phyloP scores from a whole-genome alignment of 2,113 vertebrate species.

The Halcyon senegalensis region DNA sequence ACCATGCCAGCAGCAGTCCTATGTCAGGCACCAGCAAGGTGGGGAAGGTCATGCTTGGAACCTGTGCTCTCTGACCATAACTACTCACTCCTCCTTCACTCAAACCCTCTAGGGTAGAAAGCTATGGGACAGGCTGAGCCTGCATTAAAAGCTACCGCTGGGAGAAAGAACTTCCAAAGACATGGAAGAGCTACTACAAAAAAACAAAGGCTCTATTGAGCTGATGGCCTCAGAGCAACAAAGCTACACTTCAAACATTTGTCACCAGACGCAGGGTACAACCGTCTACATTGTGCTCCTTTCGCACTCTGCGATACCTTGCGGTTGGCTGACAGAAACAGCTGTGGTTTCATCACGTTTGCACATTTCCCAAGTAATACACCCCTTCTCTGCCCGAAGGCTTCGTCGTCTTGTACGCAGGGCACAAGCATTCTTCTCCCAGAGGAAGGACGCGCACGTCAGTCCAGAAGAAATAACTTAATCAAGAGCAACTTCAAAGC shows the following conservation, averaged over 20 bases:
- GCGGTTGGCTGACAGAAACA: background rate
- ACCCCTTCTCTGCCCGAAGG: background rate
- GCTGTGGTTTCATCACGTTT: background rate
- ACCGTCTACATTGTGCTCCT: background rate
- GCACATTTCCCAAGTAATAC: background rate
- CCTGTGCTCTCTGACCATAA: background rate
- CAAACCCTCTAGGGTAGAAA: background rate
- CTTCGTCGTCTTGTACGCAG: rapidly evolving
- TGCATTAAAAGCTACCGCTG: background rate
- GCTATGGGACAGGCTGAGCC: background rate
- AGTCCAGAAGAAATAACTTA: background rate
- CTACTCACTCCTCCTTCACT: background rate
- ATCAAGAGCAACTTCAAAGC: background rate
- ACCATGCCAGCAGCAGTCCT: background rate
- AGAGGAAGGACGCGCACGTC: rapidly evolving
- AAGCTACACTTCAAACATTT: background rate
- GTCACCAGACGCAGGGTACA: background rate
- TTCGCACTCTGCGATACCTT: background rate
- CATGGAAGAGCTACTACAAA: background rate
- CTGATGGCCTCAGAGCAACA: background rate
- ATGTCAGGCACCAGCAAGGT: background rate
- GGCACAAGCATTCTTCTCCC: background rate
- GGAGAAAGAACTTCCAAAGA: background rate
- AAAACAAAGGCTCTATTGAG: background rate
- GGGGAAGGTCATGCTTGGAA: background rate